Evolutionary conservation across 37 sponge, comb jelly and placozoan species (phyloP).

Genomic region (Axinella damicornis): DNA sequence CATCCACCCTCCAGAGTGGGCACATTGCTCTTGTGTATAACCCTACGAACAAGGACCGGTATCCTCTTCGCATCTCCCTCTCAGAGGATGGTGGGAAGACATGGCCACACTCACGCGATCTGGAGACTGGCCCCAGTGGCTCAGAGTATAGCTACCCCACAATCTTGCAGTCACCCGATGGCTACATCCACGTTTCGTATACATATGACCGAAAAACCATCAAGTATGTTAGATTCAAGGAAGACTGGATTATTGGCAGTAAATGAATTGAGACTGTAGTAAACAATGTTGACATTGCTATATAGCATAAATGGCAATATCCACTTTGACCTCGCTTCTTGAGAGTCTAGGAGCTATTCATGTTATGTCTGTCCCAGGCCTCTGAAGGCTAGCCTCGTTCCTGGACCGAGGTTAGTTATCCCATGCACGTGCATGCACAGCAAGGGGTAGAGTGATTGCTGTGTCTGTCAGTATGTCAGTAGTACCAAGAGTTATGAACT

Average conservation of each 20-base stretch:
- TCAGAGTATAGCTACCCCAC: conserved; percentile 62
- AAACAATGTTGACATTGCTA: no score
- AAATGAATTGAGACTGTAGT: no score
- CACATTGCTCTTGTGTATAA: conserved; percentile 62
- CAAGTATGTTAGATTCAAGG: conserved; percentile 71
- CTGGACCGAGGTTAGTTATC: no score
- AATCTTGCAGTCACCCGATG: conserved; percentile 70
- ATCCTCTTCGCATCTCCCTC: conserved; percentile 58
- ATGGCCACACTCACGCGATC: conserved; percentile 59
- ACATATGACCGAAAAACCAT: conserved; percentile 69
- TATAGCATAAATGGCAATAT: no score
- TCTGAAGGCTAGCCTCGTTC: no score
- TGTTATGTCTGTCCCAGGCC: no score
- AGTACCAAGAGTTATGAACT: no score
- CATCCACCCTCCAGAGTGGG: conserved; percentile 48
- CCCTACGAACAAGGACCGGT: conserved; percentile 52
- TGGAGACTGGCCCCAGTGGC: conserved; percentile 39
- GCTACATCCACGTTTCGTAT: conserved; percentile 68
- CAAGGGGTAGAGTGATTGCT: no score
- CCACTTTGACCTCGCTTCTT: no score
- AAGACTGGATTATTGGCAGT: conserved; percentile 77
- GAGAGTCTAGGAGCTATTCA: no score
- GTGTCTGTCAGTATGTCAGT: no score
- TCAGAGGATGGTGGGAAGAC: conserved; percentile 76
- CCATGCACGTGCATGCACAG: no score